Base-by-base conservation (phyloP, 2,797 vertebrate genomes). In the Acanthornis magna region DNA sequence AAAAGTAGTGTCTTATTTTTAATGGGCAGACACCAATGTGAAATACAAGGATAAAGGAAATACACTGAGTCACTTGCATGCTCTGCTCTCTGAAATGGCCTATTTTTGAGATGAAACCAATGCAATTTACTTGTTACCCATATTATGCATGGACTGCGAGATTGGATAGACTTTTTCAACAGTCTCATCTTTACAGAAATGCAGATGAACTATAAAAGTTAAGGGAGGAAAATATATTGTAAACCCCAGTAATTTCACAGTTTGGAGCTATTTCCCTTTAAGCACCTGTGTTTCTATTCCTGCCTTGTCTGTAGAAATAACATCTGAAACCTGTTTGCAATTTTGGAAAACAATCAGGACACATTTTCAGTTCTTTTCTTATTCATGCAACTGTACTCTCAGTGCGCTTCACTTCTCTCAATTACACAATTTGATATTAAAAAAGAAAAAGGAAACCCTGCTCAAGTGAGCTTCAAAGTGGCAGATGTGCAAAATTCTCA, bases 331-430 rank as follows among this genome's bases (percentile, higher is more conserved):
- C 75, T 92, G 70, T 92, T 93, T 95, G 92, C 85, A 90, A 76
- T 97, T 96, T 90, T 92, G 80, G 81, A 95, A 97, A 97, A 97
- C 94, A 95, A 95, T 97, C 84, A 94, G 85, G 80, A 93, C 68
- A 75, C 72, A 91, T 91, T 95, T 95, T 96, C 82, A 89, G 38
- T 93, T 95, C 88, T 96, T 97, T 96, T 94, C 83, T 96, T 96
- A 97, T 96, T 97, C 53, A 67, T 89, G 82, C 71, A 88, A 88
- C 79, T 93, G 70, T 92, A 93, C 78, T 92, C 70, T 88, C 85
- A 72, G 54, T 84, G 81, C 45, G 75, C 94, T 95, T 97, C 53
- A 47, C 61, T 96, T 96, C 85, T 94, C 91, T 97, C 96, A 96
- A 96, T 97, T 97, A 91, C 85, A 91, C 89, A 96, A 94, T 78